Evolutionary conservation across 2,888 invertebrate species (phyloP), one percentile per base, ranked within the genome.

Genomic region (Archips xylosteana): DNA sequence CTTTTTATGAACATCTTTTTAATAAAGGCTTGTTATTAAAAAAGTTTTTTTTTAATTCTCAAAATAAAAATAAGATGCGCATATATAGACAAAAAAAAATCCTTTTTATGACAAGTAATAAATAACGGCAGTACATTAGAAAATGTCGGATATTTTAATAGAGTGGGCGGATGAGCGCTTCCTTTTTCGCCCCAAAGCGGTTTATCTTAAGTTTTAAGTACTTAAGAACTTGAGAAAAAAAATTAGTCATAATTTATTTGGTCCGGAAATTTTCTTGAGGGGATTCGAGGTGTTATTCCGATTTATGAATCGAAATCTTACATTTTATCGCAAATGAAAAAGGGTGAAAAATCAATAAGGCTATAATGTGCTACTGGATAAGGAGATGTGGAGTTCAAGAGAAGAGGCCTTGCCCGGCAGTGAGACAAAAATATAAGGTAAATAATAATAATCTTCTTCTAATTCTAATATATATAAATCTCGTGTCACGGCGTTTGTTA

Each of bases 231-330:
- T 69, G 15, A 15, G 36, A 39, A 59, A 45, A 45, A 72, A 68
- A 69, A 73, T 49, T 64, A 32, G 68, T 59, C 63, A 73, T 73
- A 68, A 68, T 73, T 73, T 73, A 69, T 69, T 72, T 64, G 49
- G 60, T 45, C 51, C 2, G 47, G 66, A 67, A 36, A 32, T 45
- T 54, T 45, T 54, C 12, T 47, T 15, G 3, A 39, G 36, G 23
- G 42, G 8, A 32, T 2, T 23, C 5, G 15, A 39, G 51, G 39
- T 36, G 49, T 15, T 23, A 42, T 66, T 57, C 15, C 15, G 12
- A 57, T 57, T 57, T 23, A 0, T 54, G 3, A 49, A 23, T 23
- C 6, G 3, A n/a, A 49, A 49, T 1, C 6, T 49, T n/a, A n/a
- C 2, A 13, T 49, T 49, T 49, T 6, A 49, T 23, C 23, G 23